Conservation (phyloP, 2,797 vertebrate species). For the Anomalospiza imberbis region DNA sequence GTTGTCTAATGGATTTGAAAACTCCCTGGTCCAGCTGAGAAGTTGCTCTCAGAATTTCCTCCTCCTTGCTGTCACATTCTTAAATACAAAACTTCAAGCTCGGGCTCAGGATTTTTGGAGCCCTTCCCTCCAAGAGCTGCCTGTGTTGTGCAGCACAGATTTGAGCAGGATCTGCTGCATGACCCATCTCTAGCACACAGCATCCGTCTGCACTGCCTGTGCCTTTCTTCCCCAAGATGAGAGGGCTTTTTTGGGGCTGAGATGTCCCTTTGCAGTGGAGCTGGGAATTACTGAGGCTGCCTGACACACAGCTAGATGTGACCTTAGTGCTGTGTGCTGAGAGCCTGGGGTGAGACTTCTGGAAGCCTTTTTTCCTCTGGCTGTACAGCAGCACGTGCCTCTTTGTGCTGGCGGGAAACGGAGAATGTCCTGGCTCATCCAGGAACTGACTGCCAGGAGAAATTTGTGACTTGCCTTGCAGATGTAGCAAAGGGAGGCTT, state of each 20-base stretch:
- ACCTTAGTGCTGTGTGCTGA: background rate
- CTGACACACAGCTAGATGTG: conserved; percentile 38
- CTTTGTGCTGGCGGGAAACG: background rate
- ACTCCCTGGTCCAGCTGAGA: background rate
- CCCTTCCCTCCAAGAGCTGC: background rate
- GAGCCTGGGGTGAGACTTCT: conserved; percentile 10
- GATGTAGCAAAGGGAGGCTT: background rate
- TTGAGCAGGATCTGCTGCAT: background rate
- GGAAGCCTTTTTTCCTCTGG: background rate
- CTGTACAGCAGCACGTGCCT: background rate
- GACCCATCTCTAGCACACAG: background rate
- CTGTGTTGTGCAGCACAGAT: background rate
- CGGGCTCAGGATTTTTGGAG: background rate
- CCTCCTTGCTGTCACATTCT: background rate
- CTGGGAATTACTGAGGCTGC: conserved; percentile 48
- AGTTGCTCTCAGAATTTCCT: background rate
- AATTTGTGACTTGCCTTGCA: background rate
- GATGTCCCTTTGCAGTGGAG: background rate
- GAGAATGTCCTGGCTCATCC: background rate
- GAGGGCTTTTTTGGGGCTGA: background rate
- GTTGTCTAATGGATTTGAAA: background rate
- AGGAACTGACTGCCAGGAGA: background rate
- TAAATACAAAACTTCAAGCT: background rate
- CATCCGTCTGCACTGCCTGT: background rate
- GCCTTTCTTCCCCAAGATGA: conserved; percentile 19